Percentiles rank a stretch among this genome's conserved stretches.
phyloP scores from a whole-genome alignment of 2,888 invertebrate genomes.

The Sialis lutaria region DNA sequence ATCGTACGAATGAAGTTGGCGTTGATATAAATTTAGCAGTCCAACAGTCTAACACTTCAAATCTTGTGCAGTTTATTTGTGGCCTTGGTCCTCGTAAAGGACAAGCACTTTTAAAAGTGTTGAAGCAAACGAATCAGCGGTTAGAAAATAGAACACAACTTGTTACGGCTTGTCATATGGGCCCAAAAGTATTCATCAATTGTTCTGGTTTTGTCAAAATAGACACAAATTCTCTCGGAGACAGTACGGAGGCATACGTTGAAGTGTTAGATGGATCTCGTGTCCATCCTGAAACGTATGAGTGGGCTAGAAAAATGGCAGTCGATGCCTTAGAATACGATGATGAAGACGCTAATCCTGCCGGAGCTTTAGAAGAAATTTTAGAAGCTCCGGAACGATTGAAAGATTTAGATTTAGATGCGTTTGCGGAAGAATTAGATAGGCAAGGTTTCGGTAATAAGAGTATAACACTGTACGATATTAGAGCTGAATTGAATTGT shows the following conservation, averaged over 20 bases:
- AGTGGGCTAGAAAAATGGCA: constrained; percentile 99
- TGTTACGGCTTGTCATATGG: constrained; percentile 92
- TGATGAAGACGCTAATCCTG: constrained; percentile 91
- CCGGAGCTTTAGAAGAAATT: constrained; percentile 94
- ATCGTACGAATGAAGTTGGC: constrained; percentile 93
- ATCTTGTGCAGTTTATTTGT: constrained; percentile 90
- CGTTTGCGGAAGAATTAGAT: constrained; percentile 93
- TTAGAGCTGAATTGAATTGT: constrained; percentile 85
- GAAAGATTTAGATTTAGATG: constrained; percentile 93
- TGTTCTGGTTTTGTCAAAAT: constrained; percentile 99
- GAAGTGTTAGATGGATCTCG: constrained; percentile 93
- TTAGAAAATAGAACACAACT: constrained; percentile 89
- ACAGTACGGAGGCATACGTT: constrained; percentile 86
- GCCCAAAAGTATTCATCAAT: constrained; percentile 96
- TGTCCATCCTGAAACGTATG: constrained; percentile 98
- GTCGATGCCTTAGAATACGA: constrained; percentile 98
- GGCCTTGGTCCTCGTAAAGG: constrained; percentile 94
- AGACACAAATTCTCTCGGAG: constrained; percentile 87
- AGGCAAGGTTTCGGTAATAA: constrained; percentile 66
- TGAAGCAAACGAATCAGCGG: constrained; percentile 82
- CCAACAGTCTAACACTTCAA: constrained; percentile 70
- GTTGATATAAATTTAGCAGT: constrained; percentile 92
- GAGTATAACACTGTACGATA: constrained; percentile 91
- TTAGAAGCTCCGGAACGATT: constrained; percentile 85
- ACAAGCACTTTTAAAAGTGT: constrained; percentile 63